A percentile compares a stretch with the other conserved stretches of the same genome.
Evolutionary conservation across 2,888 invertebrate genomes (phyloP).

Genomic region (Hedya salicella): DNA sequence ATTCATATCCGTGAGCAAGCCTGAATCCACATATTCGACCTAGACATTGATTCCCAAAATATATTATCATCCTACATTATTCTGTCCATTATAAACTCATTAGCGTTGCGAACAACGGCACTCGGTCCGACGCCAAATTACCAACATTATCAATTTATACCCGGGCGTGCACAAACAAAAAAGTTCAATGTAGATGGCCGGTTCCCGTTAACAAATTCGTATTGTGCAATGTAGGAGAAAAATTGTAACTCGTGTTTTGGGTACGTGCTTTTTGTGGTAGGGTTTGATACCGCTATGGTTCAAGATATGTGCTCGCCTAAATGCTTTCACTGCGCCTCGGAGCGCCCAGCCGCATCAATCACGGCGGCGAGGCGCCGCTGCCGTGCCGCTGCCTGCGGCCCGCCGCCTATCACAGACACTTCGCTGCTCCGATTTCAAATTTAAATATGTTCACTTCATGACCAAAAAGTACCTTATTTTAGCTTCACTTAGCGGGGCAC

Average conservation of each 20-base stretch:
- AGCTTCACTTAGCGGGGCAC: too few relatives aligned
- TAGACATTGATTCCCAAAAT: slow-evolving; percentile 82
- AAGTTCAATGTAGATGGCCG: slow-evolving; percentile 80
- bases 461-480: too few relatives aligned
- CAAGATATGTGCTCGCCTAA: slow-evolving; percentile 67
- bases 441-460: not conserved
- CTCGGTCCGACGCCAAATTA: slow-evolving; percentile 81
- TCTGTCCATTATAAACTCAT: slow-evolving; percentile 84
- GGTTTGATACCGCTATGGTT: slow-evolving; percentile 76
- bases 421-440: slow-evolving; percentile 18
- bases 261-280: slow-evolving; percentile 71
- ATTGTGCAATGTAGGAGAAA: slow-evolving; percentile 84
- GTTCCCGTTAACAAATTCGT: slow-evolving; percentile 84
- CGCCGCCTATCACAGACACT: slow-evolving; percentile 17
- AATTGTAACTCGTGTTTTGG: slow-evolving; percentile 80
- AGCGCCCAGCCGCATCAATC: slow-evolving; percentile 66
- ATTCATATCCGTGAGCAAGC: slow-evolving; percentile 36
- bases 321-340: slow-evolving; percentile 72
- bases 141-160: slow-evolving; percentile 84
- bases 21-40: slow-evolving; percentile 61
- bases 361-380: slow-evolving; percentile 48
- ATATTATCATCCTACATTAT: slow-evolving; percentile 81
- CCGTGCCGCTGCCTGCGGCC: slow-evolving; percentile 1
- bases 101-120: slow-evolving; percentile 83
- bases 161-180: slow-evolving; percentile 82